Evolutionary conservation across 2,888 invertebrate genomes (phyloP).

Genomic region (Macrophya alboannulata): DNA sequence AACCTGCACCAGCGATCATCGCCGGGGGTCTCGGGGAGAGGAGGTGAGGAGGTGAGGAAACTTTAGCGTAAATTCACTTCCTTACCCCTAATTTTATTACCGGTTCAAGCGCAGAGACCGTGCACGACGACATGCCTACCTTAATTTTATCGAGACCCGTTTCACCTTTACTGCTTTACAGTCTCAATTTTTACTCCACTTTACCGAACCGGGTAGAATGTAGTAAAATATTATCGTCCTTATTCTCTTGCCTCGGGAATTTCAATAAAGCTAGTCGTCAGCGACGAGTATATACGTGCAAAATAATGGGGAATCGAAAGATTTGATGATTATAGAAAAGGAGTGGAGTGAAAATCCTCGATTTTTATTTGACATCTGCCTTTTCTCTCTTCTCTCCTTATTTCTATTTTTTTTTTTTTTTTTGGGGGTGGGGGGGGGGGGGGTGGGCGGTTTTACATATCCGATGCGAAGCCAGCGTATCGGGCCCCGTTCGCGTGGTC

Average conservation of each 20-base stretch:
- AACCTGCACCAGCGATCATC: background rate
- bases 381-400: background rate
- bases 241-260: background rate
- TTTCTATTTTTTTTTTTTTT: background rate
- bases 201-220: background rate
- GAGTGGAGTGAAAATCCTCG: background rate
- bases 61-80: constrained; percentile 28
- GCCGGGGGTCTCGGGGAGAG: too few species aligned
- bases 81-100: constrained; percentile 33
- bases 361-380: background rate
- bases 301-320: background rate
- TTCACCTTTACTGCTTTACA: constrained; percentile 3
- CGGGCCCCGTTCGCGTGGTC: background rate
- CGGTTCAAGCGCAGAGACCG: constrained; percentile 6
- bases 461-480: background rate
- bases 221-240: background rate
- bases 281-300: background rate
- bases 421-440: too few species aligned
- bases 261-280: background rate
- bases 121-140: constrained; percentile 22
- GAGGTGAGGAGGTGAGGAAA: background rate
- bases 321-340: background rate
- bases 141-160: constrained; percentile 41
- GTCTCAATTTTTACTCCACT: constrained; percentile 17
- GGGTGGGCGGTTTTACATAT: background rate